Evolutionary conservation across 2,113 vertebrate species (phyloP).

Genomic region (Pseudolaguvia tuberculata): DNA sequence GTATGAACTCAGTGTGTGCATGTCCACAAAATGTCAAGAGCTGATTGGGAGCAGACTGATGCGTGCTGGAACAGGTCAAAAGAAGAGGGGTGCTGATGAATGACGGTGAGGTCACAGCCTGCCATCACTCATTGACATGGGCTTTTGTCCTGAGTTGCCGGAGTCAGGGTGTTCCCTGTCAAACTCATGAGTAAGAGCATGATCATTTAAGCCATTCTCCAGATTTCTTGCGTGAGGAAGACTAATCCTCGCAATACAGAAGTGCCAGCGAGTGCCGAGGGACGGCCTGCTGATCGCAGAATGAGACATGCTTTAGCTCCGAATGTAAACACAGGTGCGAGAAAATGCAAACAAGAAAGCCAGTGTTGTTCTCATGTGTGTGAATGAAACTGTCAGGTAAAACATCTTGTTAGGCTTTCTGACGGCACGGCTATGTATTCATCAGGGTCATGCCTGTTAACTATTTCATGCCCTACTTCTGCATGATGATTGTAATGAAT

Average conservation of each 20-base stretch:
- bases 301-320: conserved; percentile 22
- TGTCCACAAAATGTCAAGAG: conserved; percentile 15
- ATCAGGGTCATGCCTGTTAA: background rate
- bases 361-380: background rate
- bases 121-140: conserved; percentile 43
- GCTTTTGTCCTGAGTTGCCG: conserved; percentile 23
- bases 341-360: conserved; percentile 27
- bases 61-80: conserved; percentile 32
- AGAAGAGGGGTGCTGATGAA: conserved; percentile 35
- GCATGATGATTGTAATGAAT: background rate
- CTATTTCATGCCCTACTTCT: background rate
- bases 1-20: background rate
- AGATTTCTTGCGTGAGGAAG: conserved; percentile 40
- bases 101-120: conserved; percentile 35
- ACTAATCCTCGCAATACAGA: conserved; percentile 32
- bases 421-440: background rate
- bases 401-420: conserved; percentile 6
- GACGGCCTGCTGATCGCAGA: conserved; percentile 20
- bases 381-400: conserved; percentile 23
- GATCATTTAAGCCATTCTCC: conserved; percentile 2
- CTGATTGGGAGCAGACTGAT: background rate
- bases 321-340: conserved; percentile 44
- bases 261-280: conserved; percentile 1
- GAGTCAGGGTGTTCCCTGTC: conserved; percentile 22
- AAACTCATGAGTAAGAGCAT: conserved; percentile 4